Conservation (phyloP, 2,888 invertebrate genomes). For the Linyphia triangularis region DNA sequence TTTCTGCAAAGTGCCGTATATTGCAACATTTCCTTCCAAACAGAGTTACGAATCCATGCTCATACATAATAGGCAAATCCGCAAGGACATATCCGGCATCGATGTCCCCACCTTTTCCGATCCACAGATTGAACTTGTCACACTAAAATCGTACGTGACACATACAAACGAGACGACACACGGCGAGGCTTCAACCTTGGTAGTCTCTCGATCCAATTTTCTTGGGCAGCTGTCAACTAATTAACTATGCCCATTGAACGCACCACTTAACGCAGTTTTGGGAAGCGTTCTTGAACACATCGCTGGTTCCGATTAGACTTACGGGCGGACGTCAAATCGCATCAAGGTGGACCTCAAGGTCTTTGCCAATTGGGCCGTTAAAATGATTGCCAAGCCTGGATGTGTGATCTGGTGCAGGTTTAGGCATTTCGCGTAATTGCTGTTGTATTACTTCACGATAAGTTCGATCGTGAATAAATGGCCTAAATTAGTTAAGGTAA, state of each 20-base stretch:
- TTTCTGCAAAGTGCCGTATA: too few relatives aligned
- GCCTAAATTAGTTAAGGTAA: too few relatives aligned
- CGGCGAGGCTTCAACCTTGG: slow-evolving; percentile 44
- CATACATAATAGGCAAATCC: neutral
- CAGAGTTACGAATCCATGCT: neutral
- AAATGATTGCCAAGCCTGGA: slow-evolving; percentile 21
- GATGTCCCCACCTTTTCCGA: neutral
- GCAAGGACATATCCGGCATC: slow-evolving; percentile 1
- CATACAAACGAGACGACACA: slow-evolving; percentile 36
- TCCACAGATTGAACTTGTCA: slow-evolving; percentile 7
- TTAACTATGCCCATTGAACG: slow-evolving; percentile 65
- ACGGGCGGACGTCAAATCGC: slow-evolving; percentile 35
- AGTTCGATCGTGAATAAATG: too few relatives aligned
- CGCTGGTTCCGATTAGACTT: slow-evolving; percentile 48
- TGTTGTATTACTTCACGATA: too few relatives aligned
- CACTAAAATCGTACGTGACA: slow-evolving; percentile 24
- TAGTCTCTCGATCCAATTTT: slow-evolving; percentile 28
- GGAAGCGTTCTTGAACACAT: slow-evolving; percentile 69
- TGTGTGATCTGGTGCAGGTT: neutral
- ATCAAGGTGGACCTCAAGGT: slow-evolving; percentile 55
- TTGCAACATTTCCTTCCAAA: neutral
- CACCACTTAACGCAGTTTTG: slow-evolving; percentile 64
- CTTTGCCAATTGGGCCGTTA: slow-evolving; percentile 26
- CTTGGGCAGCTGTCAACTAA: slow-evolving; percentile 65
- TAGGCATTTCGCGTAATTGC: too few relatives aligned